phyloP scores from a whole-genome alignment of 1,140 invertebrate species.

The Caligus rogercresseyi region DNA sequence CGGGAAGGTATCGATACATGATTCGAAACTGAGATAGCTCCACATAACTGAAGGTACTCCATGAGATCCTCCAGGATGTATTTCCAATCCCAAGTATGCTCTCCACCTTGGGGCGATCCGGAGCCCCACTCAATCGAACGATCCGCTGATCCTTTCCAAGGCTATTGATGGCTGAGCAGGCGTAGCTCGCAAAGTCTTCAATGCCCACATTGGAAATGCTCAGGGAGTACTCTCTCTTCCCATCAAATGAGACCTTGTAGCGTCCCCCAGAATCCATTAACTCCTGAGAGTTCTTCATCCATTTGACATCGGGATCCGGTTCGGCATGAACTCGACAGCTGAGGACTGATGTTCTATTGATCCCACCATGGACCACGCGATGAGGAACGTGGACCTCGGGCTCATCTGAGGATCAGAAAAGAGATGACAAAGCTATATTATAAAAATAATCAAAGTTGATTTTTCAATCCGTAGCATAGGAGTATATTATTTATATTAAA shows the following conservation, averaged over 20 bases:
- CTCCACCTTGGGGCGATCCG: not conserved
- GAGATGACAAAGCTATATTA: no score
- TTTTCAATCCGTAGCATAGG: not conserved
- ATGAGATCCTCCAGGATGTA: not conserved
- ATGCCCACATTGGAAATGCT: constrained; percentile 7
- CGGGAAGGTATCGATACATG: constrained; percentile 9
- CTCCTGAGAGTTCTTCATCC: constrained; percentile 4
- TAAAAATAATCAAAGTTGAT: not conserved
- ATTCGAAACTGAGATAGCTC: constrained; percentile 1
- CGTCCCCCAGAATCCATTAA: not conserved
- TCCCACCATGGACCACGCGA: not conserved
- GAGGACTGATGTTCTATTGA: not conserved
- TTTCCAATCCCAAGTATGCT: not conserved
- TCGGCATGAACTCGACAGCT: constrained; percentile 12
- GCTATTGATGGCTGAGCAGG: constrained; percentile 12
- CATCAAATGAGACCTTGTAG: not conserved
- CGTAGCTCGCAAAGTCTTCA: constrained; percentile 18
- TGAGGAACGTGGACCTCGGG: constrained; percentile 1
- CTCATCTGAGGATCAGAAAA: constrained; percentile 1
- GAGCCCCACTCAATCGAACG: constrained; percentile 8
- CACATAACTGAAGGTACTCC: constrained; percentile 3
- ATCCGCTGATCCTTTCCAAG: constrained; percentile 6
- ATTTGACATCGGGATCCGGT: constrained; percentile 6
- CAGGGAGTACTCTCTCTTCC: not conserved
- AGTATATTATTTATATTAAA: not conserved